Evolutionary conservation across 2,888 invertebrate genomes (phyloP).

Genomic region (Drosophila meridiana): DNA sequence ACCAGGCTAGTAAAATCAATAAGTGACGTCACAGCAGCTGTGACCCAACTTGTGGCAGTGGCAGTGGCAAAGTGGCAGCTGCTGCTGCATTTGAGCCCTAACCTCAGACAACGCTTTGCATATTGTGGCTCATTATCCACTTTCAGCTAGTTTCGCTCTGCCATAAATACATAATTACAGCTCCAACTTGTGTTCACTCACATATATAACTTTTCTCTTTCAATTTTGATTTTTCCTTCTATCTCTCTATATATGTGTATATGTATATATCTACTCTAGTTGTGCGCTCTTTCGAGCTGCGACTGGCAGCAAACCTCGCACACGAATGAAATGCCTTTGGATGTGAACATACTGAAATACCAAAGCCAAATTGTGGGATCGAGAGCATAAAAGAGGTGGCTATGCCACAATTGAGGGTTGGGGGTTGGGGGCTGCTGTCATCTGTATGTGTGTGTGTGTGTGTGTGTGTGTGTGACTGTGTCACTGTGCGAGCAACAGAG

Average conservation of each 20-base stretch:
- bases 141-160: not conserved
- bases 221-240: not conserved
- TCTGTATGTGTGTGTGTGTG: not conserved
- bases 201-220: conserved; percentile 19
- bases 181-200: not conserved
- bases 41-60: conserved; percentile 55
- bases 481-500: conserved; percentile 16
- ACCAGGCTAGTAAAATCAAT: conserved; percentile 61
- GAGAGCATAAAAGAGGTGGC: conserved; percentile 48
- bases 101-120: conserved; percentile 52
- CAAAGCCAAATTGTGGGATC: conserved; percentile 52
- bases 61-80: conserved; percentile 24
- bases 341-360: conserved; percentile 37
- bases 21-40: conserved; percentile 57
- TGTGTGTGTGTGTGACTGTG: conserved; percentile 16
- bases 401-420: conserved; percentile 8
- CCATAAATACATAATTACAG: not conserved
- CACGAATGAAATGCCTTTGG: conserved; percentile 60
- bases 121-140: conserved; percentile 20
- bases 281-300: conserved; percentile 29
- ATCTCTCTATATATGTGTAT: not conserved
- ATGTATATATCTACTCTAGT: not conserved
- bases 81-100: conserved; percentile 32
- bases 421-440: conserved; percentile 9
- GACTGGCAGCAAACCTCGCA: conserved; percentile 50